These are phyloP conservation scores for Elysia chlorotica DNA, from an alignment of 1,140 invertebrate genomes.

Conservation along the genomic window DNA sequence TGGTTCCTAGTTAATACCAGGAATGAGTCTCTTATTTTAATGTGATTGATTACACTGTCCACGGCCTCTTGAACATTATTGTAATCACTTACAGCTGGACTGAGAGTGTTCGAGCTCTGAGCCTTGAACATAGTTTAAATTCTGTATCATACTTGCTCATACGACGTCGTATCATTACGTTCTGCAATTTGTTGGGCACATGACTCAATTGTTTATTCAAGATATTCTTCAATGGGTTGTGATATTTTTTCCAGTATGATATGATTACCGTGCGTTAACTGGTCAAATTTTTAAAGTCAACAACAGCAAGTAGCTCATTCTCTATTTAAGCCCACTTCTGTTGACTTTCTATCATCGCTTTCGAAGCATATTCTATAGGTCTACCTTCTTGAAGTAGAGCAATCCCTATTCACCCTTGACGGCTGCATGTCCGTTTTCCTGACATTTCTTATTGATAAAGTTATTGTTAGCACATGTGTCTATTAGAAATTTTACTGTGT, in stretches of 20 bases:
- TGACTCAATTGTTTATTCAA: conserved; percentile 48
- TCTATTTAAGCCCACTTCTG: conserved; percentile 64
- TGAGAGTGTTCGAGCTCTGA: conserved; percentile 27
- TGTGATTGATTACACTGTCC: neutral
- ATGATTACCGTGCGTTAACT: conserved; percentile 41
- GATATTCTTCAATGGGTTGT: conserved; percentile 57
- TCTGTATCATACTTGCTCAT: conserved; percentile 27
- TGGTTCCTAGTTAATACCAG: conserved; percentile 15
- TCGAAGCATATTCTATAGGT: conserved; percentile 62
- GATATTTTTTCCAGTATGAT: conserved; percentile 49
- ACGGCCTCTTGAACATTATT: neutral
- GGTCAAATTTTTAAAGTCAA: conserved; percentile 50
- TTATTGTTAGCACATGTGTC: neutral
- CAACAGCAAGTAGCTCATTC: conserved; percentile 62
- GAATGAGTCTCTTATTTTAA: conserved; percentile 23
- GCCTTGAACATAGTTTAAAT: conserved; percentile 27
- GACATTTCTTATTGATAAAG: neutral
- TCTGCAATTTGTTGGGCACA: conserved; percentile 23
- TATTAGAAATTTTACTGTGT: neutral
- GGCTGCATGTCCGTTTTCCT: neutral
- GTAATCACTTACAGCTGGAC: neutral
- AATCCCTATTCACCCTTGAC: conserved; percentile 55
- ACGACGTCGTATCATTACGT: conserved; percentile 29
- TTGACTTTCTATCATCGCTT: conserved; percentile 59
- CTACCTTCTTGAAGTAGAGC: conserved; percentile 61